Conservation (phyloP, 2,888 invertebrate genomes). For the Chymomyza procnemis region DNA sequence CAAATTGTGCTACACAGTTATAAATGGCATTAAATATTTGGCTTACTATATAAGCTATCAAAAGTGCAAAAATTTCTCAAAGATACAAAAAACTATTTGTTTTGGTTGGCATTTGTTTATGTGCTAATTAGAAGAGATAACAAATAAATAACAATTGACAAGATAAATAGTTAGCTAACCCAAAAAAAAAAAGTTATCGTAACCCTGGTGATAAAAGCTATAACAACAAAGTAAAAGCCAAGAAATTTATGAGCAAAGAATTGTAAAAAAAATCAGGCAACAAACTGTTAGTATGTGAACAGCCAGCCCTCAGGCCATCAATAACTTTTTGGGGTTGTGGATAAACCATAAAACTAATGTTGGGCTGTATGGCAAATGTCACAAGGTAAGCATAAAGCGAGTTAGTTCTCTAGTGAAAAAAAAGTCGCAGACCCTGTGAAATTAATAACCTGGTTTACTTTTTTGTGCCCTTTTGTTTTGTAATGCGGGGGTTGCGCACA, state of each 20-base stretch:
- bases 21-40: slow-evolving; percentile 56
- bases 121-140: slow-evolving; percentile 49
- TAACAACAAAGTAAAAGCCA: slow-evolving; percentile 47
- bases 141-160: slow-evolving; percentile 42
- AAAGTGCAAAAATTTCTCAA: neutral
- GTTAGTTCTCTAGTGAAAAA: slow-evolving; percentile 28
- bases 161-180: slow-evolving; percentile 20
- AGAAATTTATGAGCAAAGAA: slow-evolving; percentile 54
- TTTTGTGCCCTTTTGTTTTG: slow-evolving; percentile 9
- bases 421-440: slow-evolving; percentile 43
- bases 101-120: slow-evolving; percentile 30
- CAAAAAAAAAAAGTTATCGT: slow-evolving; percentile 9
- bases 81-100: slow-evolving; percentile 8
- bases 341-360: slow-evolving; percentile 65
- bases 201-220: slow-evolving; percentile 53
- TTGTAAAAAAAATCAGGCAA: neutral
- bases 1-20: slow-evolving; percentile 21
- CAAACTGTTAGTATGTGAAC: slow-evolving; percentile 6
- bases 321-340: slow-evolving; percentile 46
- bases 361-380: slow-evolving; percentile 18
- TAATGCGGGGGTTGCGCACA: slow-evolving; percentile 39
- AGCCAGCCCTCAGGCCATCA: slow-evolving; percentile 41
- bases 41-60: slow-evolving; percentile 44
- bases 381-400: neutral
- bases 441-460: slow-evolving; percentile 71